phyloP scores from a whole-genome alignment of 2,888 invertebrate species.

The Plebejus argus region DNA sequence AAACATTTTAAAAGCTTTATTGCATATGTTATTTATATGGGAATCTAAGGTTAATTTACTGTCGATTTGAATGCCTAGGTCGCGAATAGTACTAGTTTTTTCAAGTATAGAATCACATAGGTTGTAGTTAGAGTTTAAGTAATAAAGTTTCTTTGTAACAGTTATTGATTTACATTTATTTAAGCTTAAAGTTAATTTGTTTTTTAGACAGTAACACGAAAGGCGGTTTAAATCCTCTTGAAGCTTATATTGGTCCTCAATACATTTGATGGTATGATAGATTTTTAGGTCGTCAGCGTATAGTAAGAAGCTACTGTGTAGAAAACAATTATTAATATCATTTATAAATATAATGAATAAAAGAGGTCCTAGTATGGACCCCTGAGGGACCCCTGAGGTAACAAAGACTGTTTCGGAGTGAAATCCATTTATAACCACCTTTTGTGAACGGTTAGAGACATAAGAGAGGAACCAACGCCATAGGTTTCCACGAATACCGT shows the following conservation, averaged over 20 bases:
- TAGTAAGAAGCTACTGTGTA: not conserved
- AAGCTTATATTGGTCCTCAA: not conserved
- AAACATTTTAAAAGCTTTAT: no score
- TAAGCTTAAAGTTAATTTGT: no score
- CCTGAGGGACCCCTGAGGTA: constrained; percentile 21
- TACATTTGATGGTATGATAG: not conserved
- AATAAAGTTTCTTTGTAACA: no score
- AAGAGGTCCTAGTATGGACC: not conserved
- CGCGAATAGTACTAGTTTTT: no score
- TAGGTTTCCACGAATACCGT: constrained; percentile 32
- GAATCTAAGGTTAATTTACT: no score
- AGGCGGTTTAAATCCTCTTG: not conserved
- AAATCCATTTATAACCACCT: constrained; percentile 31
- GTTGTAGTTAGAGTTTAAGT: no score
- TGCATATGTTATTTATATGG: no score
- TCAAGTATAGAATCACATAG: no score
- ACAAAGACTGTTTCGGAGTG: constrained; percentile 1
- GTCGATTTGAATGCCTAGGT: no score
- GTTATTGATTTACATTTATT: no score
- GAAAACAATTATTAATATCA: not conserved
- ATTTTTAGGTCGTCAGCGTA: not conserved
- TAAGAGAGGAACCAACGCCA: constrained; percentile 30
- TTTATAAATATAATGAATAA: not conserved
- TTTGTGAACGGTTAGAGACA: constrained; percentile 33
- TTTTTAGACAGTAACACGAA: no score